phyloP scores from a whole-genome alignment of 2,113 vertebrate genomes.

The Pseudolaguvia tuberculata region DNA sequence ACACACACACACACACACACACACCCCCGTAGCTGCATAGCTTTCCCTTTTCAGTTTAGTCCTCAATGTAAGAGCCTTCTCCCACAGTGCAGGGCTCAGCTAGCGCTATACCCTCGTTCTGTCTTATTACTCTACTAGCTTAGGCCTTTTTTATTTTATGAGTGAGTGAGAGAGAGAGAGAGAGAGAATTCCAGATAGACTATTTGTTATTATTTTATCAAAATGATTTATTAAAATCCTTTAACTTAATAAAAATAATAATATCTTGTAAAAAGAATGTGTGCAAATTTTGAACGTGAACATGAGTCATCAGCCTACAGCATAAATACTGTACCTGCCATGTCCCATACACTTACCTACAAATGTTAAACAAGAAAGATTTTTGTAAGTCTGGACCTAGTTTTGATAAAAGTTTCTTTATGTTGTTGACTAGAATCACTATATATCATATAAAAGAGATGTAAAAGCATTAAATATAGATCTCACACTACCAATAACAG shows the following conservation, averaged over 20 bases:
- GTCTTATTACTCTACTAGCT: conserved; percentile 29
- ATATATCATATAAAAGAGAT: too few relatives aligned
- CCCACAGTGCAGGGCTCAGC: conserved; percentile 25
- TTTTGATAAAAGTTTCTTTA: too few relatives aligned
- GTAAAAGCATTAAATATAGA: too few relatives aligned
- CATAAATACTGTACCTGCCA: too few relatives aligned
- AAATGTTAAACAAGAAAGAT: neutral
- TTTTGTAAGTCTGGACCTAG: too few relatives aligned
- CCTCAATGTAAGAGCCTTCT: conserved; percentile 45
- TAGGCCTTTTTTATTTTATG: conserved; percentile 26
- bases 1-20: conserved; percentile 21
- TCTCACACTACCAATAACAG: too few relatives aligned
- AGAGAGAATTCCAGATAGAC: neutral
- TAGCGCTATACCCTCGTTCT: conserved; percentile 6
- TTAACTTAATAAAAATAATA: too few relatives aligned
- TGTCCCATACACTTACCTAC: neutral
- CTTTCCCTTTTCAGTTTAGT: conserved; percentile 6
- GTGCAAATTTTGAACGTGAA: neutral
- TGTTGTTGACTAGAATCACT: too few relatives aligned
- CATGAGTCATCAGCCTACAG: neutral
- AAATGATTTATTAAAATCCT: too few relatives aligned
- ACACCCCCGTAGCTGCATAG: neutral
- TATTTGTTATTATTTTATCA: neutral
- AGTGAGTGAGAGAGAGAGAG: neutral
- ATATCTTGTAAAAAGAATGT: neutral